Base-by-base conservation (phyloP, 2,888 invertebrate species). In the Ectemnius continuus region DNA sequence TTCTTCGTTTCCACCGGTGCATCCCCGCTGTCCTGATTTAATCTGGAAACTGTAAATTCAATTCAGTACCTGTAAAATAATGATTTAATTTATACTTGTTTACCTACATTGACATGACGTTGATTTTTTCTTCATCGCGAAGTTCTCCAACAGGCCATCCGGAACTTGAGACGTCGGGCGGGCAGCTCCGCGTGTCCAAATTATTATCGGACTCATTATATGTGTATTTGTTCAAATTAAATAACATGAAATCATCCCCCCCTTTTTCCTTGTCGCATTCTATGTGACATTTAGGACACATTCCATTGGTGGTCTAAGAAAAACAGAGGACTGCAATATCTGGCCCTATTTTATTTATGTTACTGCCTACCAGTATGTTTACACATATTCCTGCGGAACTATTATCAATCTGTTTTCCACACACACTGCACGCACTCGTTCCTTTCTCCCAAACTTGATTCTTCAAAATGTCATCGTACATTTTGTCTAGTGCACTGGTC, bases 401-500 rank as follows among this genome's bases (percentile, higher is more conserved):
- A 11, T 36, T 8, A 11, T 11, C 36, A 4, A 36, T 36, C 11
- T 36, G 36, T 36, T 0, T 36, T 5, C 61, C 67, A 18, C 70
- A 75, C 13, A 73, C 23, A 4, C 4, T 14, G 36, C 74, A 80
- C 8, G 47, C n/a, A 52, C 52, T 52, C 4, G 59, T 61, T 28
- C 61, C 26, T 18, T 64, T 23, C 57, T 60, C 64, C 6, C 56
- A 8, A n/a, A 75, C 20, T 67, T 80, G 70, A 14, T 60, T 59
- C 23, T 26, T 20, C 63, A 67, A 18, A 61, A 64, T 20, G 56
- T 23, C 20, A 36, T 80, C 63, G 65, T 20, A 68, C 71, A 59
- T 47, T 18, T 72, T 65, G 6, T 65, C 6, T 0, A n/a, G 58
- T n/a, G 8, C 52, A 76, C 65, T 58, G 62, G 65, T 48, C 57